A percentile compares a stretch with the other conserved stretches of the same genome.
These are phyloP conservation scores for Pseudococcus viburni DNA, from an alignment of 2,888 invertebrate genomes.

Conservation along the genomic window DNA sequence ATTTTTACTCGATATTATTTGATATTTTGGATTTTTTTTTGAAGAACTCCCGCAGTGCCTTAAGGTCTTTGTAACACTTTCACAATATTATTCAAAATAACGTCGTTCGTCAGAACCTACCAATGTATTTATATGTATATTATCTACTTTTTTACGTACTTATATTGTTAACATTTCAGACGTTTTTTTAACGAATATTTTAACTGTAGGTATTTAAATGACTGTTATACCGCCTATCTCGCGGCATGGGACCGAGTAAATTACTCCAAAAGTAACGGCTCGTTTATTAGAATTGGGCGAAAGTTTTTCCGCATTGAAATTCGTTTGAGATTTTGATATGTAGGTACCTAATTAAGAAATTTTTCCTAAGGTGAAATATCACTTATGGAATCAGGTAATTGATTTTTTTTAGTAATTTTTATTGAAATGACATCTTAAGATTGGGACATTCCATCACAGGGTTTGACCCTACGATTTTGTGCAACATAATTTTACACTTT, in stretches of 20 bases:
- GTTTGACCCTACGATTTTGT: too few species aligned
- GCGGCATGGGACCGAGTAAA: neutral
- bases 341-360: neutral
- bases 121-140: neutral
- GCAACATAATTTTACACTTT: too few species aligned
- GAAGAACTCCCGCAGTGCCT: slow-evolving; percentile 12
- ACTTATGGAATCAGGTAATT: too few species aligned
- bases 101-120: neutral
- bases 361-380: neutral
- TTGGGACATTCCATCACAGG: too few species aligned
- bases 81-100: slow-evolving; percentile 37
- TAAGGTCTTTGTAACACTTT: slow-evolving; percentile 13
- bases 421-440: too few species aligned
- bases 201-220: neutral
- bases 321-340: neutral
- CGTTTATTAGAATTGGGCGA: neutral
- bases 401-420: too few species aligned
- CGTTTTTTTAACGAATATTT: neutral
- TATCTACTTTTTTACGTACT: neutral
- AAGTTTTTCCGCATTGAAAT: neutral
- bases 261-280: neutral
- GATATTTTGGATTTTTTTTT: neutral
- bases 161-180: slow-evolving; percentile 14
- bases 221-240: slow-evolving; percentile 16
- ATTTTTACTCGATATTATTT: slow-evolving; percentile 37